A percentile compares a stretch with the other conserved stretches of the same genome.
Evolutionary conservation across 2,797 vertebrate genomes (phyloP).

Genomic region (Anableps anableps): DNA sequence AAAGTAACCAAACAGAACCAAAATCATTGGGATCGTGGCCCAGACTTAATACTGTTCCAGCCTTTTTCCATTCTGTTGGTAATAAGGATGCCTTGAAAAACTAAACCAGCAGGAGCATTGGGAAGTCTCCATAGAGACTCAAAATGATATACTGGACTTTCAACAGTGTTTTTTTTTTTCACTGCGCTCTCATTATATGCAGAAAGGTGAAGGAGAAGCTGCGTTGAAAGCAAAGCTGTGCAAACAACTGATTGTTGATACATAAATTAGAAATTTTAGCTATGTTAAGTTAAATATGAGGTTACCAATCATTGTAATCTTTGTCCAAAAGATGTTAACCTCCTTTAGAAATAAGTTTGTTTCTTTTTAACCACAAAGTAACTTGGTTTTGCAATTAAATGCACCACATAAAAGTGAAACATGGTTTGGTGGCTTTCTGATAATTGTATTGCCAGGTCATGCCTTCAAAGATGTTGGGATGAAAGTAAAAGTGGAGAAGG

Average conservation of each 20-base stretch:
- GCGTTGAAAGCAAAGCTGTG: not conserved
- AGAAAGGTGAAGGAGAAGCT: not conserved
- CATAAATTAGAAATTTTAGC: not conserved
- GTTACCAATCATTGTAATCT: not conserved
- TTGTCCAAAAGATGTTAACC: not conserved
- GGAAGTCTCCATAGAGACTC: conserved; percentile 26
- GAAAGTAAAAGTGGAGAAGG: not conserved
- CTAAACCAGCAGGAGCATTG: not conserved
- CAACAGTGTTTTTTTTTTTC: conserved; percentile 7
- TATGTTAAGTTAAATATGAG: not conserved
- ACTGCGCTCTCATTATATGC: conserved; percentile 20
- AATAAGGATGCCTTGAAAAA: not conserved
- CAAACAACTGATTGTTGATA: not conserved
- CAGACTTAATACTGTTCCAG: not conserved
- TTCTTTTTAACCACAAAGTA: not conserved
- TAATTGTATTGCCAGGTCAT: not conserved
- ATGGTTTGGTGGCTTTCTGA: not conserved
- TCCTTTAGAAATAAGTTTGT: not conserved
- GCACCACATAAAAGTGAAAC: not conserved
- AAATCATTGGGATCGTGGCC: not conserved
- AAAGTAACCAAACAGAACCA: not conserved
- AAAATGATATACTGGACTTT: conserved; percentile 10
- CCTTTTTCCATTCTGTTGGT: not conserved
- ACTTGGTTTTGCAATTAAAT: not conserved
- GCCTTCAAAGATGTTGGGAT: not conserved